Evolutionary conservation across 2,113 vertebrate genomes (phyloP).

Genomic region (Cryptomyrus ogoouensis): DNA sequence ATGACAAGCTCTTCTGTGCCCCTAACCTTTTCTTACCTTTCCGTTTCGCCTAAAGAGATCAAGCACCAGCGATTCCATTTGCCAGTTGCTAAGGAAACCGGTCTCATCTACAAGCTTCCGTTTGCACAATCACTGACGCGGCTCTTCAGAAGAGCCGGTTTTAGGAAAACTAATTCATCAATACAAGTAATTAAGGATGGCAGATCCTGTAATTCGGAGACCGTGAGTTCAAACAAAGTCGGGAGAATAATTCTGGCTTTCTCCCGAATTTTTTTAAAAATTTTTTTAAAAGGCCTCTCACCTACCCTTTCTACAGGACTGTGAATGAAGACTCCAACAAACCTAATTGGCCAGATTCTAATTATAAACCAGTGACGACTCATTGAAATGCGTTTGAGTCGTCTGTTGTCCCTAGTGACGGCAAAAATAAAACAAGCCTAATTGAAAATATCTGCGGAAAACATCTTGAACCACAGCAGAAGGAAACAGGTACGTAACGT

Average conservation of each 20-base stretch:
- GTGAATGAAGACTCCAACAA: background rate
- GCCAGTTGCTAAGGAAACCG: conserved; percentile 32
- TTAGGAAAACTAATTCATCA: conserved; percentile 10
- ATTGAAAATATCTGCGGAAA: background rate
- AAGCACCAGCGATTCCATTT: conserved; percentile 5
- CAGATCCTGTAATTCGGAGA: background rate
- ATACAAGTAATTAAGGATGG: conserved; percentile 8
- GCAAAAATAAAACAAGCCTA: background rate
- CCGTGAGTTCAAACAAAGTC: background rate
- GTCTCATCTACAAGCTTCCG: conserved; percentile 18
- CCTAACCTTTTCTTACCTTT: background rate
- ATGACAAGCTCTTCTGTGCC: background rate
- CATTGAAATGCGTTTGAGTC: background rate
- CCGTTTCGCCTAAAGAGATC: background rate
- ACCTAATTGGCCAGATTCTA: conserved; percentile 4
- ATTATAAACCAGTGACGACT: background rate
- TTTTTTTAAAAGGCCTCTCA: background rate
- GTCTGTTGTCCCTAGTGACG: background rate
- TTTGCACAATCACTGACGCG: conserved; percentile 11
- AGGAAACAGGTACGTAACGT: background rate
- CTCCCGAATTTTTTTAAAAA: background rate
- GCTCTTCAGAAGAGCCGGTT: background rate
- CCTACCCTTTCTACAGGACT: background rate
- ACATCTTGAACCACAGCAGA: background rate
- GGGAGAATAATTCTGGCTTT: background rate